Conservation (phyloP, 1,140 invertebrate species). For the Neodiprion virginianus region DNA sequence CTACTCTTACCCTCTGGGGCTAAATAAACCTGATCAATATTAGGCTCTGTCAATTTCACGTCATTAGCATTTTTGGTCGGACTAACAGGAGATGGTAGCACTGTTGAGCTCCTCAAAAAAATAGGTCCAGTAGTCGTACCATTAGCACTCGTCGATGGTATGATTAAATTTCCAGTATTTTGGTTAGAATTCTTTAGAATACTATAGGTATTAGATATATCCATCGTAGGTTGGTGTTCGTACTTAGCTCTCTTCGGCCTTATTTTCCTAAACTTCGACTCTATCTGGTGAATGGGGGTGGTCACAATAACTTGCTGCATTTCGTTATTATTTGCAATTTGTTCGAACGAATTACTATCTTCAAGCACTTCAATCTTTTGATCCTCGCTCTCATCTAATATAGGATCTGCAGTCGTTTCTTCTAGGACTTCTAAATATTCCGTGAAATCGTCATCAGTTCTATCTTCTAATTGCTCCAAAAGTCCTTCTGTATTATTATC, state of each 20-base stretch:
- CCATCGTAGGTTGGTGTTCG: not conserved
- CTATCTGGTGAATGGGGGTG: conserved; percentile 44
- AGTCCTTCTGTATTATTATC: conserved; percentile 46
- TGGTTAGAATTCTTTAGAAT: conserved; percentile 24
- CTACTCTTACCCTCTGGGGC: conserved; percentile 36
- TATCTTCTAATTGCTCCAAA: conserved; percentile 54
- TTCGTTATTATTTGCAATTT: conserved; percentile 17
- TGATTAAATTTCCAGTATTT: conserved; percentile 9
- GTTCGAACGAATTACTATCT: conserved; percentile 2
- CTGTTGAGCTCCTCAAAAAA: conserved; percentile 26
- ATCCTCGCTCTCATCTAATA: conserved; percentile 26
- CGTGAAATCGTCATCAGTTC: conserved; percentile 53
- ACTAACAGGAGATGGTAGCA: not conserved
- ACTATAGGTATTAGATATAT: conserved; percentile 21
- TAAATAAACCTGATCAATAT: conserved; percentile 2
- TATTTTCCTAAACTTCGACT: conserved; percentile 53
- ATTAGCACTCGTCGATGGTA: conserved; percentile 9
- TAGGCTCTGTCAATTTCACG: conserved; percentile 5
- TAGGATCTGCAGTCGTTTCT: conserved; percentile 39
- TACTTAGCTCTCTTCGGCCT: conserved; percentile 41
- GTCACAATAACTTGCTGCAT: conserved; percentile 33
- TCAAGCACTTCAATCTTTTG: conserved; percentile 25
- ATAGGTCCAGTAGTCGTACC: conserved; percentile 21
- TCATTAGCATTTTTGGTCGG: not conserved
- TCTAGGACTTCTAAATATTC: conserved; percentile 54